Percentiles rank a stretch among this genome's conserved stretches.
Evolutionary conservation across 1,140 invertebrate genomes (phyloP).

Genomic region (Rhopalosiphum padi): DNA sequence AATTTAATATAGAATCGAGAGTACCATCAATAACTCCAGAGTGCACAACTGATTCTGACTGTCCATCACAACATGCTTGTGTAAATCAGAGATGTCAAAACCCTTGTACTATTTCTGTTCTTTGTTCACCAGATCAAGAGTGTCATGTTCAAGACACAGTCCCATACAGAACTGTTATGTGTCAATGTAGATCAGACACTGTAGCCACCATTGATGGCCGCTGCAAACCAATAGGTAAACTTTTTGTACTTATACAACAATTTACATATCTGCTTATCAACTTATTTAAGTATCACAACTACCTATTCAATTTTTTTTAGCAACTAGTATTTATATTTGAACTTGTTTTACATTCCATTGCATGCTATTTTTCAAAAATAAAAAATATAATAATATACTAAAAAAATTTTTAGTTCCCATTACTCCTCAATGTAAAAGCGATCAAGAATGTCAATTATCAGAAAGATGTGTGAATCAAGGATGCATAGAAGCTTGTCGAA

Average conservation of each 20-base stretch:
- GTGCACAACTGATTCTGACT: conserved; percentile 79
- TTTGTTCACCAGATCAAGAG: conserved; percentile 77
- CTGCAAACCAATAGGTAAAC: conserved; percentile 69
- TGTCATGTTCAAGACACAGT: conserved; percentile 80
- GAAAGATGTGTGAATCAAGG: conserved; percentile 77
- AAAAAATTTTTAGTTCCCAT: conserved; percentile 36
- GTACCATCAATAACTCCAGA: conserved; percentile 65
- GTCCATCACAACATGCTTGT: conserved; percentile 75
- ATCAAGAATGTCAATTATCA: conserved; percentile 75
- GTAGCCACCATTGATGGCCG: conserved; percentile 70
- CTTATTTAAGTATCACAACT: neutral
- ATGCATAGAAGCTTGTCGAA: conserved; percentile 80
- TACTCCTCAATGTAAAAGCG: conserved; percentile 68
- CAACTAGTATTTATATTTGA: neutral
- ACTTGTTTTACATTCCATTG: neutral
- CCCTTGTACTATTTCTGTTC: conserved; percentile 73
- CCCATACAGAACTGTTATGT: conserved; percentile 81
- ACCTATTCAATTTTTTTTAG: neutral
- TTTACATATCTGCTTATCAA: neutral
- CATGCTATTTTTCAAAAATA: neutral
- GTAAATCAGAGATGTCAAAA: conserved; percentile 79
- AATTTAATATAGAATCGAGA: conserved; percentile 59
- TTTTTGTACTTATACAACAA: neutral
- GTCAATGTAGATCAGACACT: conserved; percentile 79
- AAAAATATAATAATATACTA: neutral